A percentile compares a stretch with the other conserved stretches of the same genome.
Conservation (phyloP, 2,113 vertebrate species). For the Hymenochirus boettgeri region DNA sequence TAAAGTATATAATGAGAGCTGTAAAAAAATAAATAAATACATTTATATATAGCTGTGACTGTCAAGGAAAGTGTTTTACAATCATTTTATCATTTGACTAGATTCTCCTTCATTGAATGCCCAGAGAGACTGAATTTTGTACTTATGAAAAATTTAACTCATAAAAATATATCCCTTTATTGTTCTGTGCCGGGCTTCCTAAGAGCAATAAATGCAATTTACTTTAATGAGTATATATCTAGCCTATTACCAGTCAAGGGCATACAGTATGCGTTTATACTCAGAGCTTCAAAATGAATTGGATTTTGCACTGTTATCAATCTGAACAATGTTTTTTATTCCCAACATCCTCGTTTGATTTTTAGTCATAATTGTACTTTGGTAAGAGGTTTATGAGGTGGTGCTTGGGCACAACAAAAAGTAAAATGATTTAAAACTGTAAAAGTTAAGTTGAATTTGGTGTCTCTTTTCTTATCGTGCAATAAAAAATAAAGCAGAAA, state of each 20-base stretch:
- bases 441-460: no score
- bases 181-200: not conserved
- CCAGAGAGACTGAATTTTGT: not conserved
- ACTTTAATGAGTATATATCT: not conserved
- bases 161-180: slow-evolving; percentile 2
- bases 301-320: not conserved
- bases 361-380: not conserved
- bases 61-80: slow-evolving; percentile 4
- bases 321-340: not conserved
- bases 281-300: not conserved
- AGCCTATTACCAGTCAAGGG: not conserved
- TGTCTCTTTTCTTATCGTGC: no score
- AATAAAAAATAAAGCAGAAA: no score
- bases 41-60: not conserved
- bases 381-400: not conserved
- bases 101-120: slow-evolving; percentile 2
- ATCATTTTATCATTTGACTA: slow-evolving; percentile 2
- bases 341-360: not conserved
- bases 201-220: not conserved
- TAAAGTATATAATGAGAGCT: slow-evolving; percentile 9
- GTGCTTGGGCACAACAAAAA: no score
- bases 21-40: slow-evolving; percentile 4
- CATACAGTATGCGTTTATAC: not conserved
- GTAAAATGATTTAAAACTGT: no score
- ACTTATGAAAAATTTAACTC: not conserved